phyloP scores from a whole-genome alignment of 2,888 invertebrate genomes.

The Leucania comma region DNA sequence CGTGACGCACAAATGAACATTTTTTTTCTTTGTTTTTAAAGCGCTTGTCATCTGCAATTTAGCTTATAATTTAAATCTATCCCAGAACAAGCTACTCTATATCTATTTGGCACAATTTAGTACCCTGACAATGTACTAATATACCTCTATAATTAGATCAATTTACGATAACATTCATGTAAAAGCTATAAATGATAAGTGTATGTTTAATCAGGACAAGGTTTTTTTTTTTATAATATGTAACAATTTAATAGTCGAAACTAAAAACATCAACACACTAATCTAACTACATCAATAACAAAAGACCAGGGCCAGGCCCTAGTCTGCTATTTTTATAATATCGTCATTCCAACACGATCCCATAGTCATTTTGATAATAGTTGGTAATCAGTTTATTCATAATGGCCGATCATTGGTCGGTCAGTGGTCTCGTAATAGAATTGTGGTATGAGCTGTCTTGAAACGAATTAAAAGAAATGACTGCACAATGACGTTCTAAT shows the following conservation, averaged over 20 bases:
- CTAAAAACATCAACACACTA: conserved; percentile 3
- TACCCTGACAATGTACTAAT: conserved; percentile 59
- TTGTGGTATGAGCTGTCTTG: too few relatives aligned
- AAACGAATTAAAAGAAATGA: too few relatives aligned
- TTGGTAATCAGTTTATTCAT: too few relatives aligned
- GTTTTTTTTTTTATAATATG: not conserved
- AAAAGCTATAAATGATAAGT: conserved; percentile 14
- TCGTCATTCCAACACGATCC: too few relatives aligned
- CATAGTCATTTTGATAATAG: too few relatives aligned
- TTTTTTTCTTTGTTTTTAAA: not conserved
- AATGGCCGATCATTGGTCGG: too few relatives aligned
- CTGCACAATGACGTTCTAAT: too few relatives aligned
- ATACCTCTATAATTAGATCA: conserved; percentile 1
- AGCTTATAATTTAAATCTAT: conserved; percentile 28
- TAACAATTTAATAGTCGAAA: conserved; percentile 1
- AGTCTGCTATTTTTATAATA: too few relatives aligned
- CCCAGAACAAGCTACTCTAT: conserved; percentile 48
- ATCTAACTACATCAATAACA: not conserved
- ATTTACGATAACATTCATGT: conserved; percentile 17
- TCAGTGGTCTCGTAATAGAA: too few relatives aligned
- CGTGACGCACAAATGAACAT: too few relatives aligned
- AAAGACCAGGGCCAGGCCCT: too few relatives aligned
- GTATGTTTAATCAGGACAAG: not conserved
- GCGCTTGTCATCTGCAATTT: conserved; percentile 11
- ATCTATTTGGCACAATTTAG: conserved; percentile 63